Base-by-base conservation (phyloP, 2,888 invertebrate species). In the Limenitis camilla region DNA sequence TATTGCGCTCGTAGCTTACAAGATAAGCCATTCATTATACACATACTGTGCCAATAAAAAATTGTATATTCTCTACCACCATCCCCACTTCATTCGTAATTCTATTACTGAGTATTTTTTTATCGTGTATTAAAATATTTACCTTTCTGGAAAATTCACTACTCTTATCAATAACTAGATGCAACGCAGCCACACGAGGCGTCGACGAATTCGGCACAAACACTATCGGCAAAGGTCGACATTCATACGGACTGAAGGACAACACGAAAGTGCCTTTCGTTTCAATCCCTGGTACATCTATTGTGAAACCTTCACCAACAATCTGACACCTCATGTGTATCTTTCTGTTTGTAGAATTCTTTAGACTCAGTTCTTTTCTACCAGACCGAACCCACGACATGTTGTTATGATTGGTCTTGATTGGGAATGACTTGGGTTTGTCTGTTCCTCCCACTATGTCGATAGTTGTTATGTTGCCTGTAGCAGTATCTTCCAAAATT, bases 351-450 rank as follows among this genome's bases (percentile, higher is more conserved):
- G 70, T 68, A 0, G 65, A 68, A 53, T 85, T 87, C 59, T 84
- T 84, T 49, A 87, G 55, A 48, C 81, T 85, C 1, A 87, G 64
- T 45, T 86, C 84, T 49, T 82, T 86, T 6, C 81, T 62, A 1
- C 79, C 85, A 0, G 72, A 49, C 2, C 78, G 69, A 4, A 85
- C 78, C 80, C 82, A 87, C 0, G 84, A 81, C 58, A 87, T 64
- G 1, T 65, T 64, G 35, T 63, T 69, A 57, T 72, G 65, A 53
- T 76, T 86, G 0, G 82, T 83, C 56, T 84, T 83, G 27, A 87
- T 76, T 0, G 86, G 86, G 55, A 86, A 87, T 0, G 61, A 51
- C 59, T 73, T 79, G 0, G 74, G 71, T 35, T 67, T 72, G 0
- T 80, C 78, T 1, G 62, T 48, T 1, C 82, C 82, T 5, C 78